Evolutionary conservation across 2,797 vertebrate species (phyloP).

Genomic region (Fistularia commersonii): DNA sequence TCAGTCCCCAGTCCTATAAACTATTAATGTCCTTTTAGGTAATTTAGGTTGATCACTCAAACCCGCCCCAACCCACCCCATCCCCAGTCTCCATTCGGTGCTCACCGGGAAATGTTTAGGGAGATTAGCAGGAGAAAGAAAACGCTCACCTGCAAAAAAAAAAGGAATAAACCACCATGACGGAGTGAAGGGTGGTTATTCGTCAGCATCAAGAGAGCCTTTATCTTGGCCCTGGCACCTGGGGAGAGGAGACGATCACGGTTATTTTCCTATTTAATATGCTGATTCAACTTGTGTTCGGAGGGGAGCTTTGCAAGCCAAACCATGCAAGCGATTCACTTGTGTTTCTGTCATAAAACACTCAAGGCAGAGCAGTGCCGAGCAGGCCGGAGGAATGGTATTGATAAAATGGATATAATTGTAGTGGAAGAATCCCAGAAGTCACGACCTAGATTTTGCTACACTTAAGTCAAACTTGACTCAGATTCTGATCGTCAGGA

Average conservation of each 20-base stretch:
- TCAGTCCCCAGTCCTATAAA: slow-evolving; percentile 61
- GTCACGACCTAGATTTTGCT: too few relatives aligned
- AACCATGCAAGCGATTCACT: slow-evolving; percentile 15
- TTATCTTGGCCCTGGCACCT: slow-evolving; percentile 30
- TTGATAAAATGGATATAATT: not conserved
- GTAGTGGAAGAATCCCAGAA: slow-evolving; percentile 5
- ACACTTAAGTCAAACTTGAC: slow-evolving; percentile 1
- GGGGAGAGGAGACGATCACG: slow-evolving; percentile 3
- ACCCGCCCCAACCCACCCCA: too few relatives aligned
- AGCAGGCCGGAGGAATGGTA: slow-evolving; percentile 7
- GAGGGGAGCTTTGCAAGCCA: slow-evolving; percentile 16
- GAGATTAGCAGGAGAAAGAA: slow-evolving; percentile 53
- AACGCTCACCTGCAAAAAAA: slow-evolving; percentile 33
- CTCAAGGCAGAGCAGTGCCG: too few relatives aligned
- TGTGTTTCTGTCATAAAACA: too few relatives aligned
- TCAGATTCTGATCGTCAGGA: slow-evolving; percentile 2
- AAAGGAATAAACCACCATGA: slow-evolving; percentile 33
- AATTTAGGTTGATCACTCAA: slow-evolving; percentile 67
- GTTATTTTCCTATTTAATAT: slow-evolving; percentile 22
- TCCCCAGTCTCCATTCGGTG: slow-evolving; percentile 19
- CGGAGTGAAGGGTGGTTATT: slow-evolving; percentile 17
- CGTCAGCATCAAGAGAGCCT: slow-evolving; percentile 47
- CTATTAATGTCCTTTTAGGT: slow-evolving; percentile 67
- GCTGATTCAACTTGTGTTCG: slow-evolving; percentile 34
- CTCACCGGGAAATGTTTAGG: slow-evolving; percentile 52